phyloP scores from a whole-genome alignment of 2,113 vertebrate genomes.

The Atherinomorus stipes region DNA sequence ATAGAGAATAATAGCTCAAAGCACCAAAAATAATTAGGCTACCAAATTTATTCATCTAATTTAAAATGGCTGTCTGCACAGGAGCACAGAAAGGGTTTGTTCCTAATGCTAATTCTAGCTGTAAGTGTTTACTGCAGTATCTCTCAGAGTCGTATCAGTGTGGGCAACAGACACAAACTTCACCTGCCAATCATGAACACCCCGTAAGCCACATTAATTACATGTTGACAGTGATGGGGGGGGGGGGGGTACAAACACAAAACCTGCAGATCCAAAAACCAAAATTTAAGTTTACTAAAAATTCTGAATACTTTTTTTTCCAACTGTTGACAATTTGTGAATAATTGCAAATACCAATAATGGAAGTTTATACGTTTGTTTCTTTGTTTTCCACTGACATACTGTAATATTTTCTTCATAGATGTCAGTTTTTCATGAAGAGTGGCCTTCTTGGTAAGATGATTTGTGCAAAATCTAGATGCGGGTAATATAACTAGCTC shows the following conservation, averaged over 20 bases:
- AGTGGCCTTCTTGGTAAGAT: too few relatives aligned
- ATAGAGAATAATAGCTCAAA: conserved; percentile 80
- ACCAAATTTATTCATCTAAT: conserved; percentile 82
- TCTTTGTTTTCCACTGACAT: not conserved
- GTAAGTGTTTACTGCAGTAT: conserved; percentile 72
- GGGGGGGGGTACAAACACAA: not conserved
- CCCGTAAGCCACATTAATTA: conserved; percentile 42
- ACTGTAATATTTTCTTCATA: not conserved
- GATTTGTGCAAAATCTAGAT: too few relatives aligned
- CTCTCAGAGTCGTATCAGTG: conserved; percentile 58
- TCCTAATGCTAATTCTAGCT: conserved; percentile 69
- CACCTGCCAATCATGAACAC: conserved; percentile 68
- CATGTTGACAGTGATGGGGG: conserved; percentile 2
- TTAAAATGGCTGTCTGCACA: conserved; percentile 70
- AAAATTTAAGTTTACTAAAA: not conserved
- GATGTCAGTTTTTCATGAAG: too few relatives aligned
- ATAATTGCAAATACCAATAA: not conserved
- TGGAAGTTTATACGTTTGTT: not conserved
- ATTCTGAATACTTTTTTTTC: not conserved
- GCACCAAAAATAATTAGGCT: conserved; percentile 80
- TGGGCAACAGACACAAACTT: conserved; percentile 44
- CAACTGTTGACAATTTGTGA: not conserved
- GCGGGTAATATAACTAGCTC: too few relatives aligned
- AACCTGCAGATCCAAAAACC: not conserved
- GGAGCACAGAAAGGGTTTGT: conserved; percentile 52